Base-by-base conservation (phyloP, 2,113 vertebrate genomes). In the Rallus limicola region DNA sequence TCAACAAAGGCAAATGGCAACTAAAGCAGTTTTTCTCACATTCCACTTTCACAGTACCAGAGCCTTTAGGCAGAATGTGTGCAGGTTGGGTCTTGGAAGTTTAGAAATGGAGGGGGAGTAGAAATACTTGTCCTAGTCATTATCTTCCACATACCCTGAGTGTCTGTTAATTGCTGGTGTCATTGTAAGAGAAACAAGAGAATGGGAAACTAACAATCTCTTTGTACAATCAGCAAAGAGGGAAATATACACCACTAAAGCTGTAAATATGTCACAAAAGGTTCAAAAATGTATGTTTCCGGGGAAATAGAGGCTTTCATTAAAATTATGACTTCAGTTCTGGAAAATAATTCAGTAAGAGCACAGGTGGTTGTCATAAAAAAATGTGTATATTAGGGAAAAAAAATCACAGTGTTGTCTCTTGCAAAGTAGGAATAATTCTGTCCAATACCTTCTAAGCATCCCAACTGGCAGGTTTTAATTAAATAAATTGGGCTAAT, bases 281-380 rank as follows among this genome's bases (percentile, higher is more conserved):
- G 14, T 53, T 75, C 70, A 95, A 38, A 93, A 93, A 74, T 15
- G 3, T 68, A 62, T 70, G 28, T 95, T 83, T 94, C 84, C 69
- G 94, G 84, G 36, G 75, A 63, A 95, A 93, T 36, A 90, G 44
- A 64, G 91, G 28, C 36, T 78, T 95, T 92, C 69, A 71, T 70
- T 88, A 92, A 96, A 94, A 88, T 81, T 75, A n/a, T 67, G 74
- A 59, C 50, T 92, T 96, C 69, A 90, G 15, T 60, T 83, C 81
- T 95, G 87, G 80, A 95, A 93, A 94, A 79, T 55, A 95, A 72
- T 82, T 90, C 74, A 40, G 33, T 93, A 70, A 94, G 44, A 75
- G 31, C 42, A 88, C 85, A 96, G 74, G 82, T 95, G 80, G 71
- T 83, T 97, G 76, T 72, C 82, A 85, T 91, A 95, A 89, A 86